Percentiles rank a stretch among this genome's conserved stretches.
These are phyloP conservation scores for Drosophila formosana DNA, from an alignment of 2,888 invertebrate genomes.

Conservation along the genomic window DNA sequence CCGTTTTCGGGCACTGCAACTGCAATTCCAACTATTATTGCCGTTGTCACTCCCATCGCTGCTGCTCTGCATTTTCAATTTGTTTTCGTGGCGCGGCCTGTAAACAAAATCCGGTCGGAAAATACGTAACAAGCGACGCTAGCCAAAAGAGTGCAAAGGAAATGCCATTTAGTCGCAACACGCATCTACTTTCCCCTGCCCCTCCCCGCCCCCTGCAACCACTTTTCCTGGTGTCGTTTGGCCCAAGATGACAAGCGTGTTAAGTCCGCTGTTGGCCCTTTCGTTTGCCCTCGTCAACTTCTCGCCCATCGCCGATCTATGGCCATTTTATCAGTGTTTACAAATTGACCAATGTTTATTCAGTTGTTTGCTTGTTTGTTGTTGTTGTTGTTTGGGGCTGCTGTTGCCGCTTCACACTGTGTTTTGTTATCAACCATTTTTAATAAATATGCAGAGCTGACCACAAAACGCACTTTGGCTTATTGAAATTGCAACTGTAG, in stretches of 20 bases:
- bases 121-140: constrained; percentile 66
- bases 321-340: constrained; percentile 54
- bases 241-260: constrained; percentile 69
- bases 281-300: neutral
- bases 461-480: constrained; percentile 75
- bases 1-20: constrained; percentile 18
- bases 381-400: neutral
- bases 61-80: constrained; percentile 69
- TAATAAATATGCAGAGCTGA: constrained; percentile 43
- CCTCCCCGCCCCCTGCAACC: neutral
- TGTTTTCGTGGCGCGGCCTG: constrained; percentile 77
- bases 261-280: constrained; percentile 35
- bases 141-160: constrained; percentile 68
- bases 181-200: constrained; percentile 19
- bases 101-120: constrained; percentile 79
- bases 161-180: constrained; percentile 69
- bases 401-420: constrained; percentile 5
- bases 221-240: constrained; percentile 53
- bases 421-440: constrained; percentile 44
- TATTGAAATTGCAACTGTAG: constrained; percentile 62
- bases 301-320: constrained; percentile 10
- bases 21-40: constrained; percentile 35
- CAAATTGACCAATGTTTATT: constrained; percentile 64
- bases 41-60: constrained; percentile 31
- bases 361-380: constrained; percentile 25